These are phyloP conservation scores for Sturnus vulgaris DNA, from an alignment of 2,113 vertebrate species.

Conservation along the genomic window DNA sequence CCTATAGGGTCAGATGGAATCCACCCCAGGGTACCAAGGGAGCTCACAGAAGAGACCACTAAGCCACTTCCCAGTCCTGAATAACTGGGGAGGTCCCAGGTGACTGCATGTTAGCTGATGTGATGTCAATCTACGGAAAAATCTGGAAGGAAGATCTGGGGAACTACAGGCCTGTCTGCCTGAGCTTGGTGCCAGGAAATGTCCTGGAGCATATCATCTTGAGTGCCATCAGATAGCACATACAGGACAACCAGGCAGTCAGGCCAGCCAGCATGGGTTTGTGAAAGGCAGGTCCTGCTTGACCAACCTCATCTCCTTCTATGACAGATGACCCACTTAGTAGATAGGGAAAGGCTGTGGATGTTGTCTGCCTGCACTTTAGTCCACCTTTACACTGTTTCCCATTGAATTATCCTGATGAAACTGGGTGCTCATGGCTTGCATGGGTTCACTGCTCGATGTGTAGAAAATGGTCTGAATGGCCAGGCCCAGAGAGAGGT, in stretches of 20 bases:
- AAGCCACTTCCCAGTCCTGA: not conserved
- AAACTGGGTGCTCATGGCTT: not conserved
- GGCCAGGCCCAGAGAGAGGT: not conserved
- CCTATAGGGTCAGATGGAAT: not conserved
- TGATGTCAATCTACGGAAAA: not conserved
- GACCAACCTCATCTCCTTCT: not conserved
- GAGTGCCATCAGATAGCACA: accelerated
- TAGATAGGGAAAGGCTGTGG: not conserved
- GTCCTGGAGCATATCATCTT: not conserved
- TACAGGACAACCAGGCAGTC: not conserved
- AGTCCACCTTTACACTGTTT: not conserved
- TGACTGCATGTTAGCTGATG: not conserved
- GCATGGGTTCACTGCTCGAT: too few species aligned
- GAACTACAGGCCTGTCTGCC: not conserved
- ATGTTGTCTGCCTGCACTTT: not conserved
- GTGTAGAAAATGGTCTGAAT: not conserved
- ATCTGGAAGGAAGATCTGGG: not conserved
- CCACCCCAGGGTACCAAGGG: not conserved
- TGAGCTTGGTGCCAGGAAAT: not conserved
- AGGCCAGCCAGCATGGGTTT: not conserved
- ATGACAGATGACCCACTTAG: not conserved
- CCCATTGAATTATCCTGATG: not conserved
- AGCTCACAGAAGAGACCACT: not conserved
- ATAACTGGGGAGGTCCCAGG: not conserved
- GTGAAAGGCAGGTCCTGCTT: not conserved